These are phyloP conservation scores for Parauchenoglanis punctatus DNA, from an alignment of 2,797 vertebrate species.

Conservation along the genomic window DNA sequence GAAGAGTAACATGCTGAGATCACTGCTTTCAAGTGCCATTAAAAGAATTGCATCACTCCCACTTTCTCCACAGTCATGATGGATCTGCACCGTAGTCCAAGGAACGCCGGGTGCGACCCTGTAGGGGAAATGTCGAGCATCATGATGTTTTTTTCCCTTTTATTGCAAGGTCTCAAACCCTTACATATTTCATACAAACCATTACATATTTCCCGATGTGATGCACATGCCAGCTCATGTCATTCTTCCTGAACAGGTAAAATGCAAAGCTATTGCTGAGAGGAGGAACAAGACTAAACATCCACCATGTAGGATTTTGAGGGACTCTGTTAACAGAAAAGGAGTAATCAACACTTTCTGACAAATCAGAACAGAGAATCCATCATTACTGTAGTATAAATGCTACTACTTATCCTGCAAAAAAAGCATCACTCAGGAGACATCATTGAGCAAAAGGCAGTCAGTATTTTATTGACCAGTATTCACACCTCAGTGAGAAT, in stretches of 20 bases:
- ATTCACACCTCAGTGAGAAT: slow-evolving; percentile 57
- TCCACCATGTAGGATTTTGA: too few relatives aligned
- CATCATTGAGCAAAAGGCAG: slow-evolving; percentile 58
- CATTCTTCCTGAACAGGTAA: not conserved
- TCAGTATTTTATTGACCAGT: slow-evolving; percentile 60
- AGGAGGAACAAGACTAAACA: not conserved
- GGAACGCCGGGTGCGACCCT: not conserved
- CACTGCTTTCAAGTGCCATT: not conserved
- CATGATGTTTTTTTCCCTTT: not conserved
- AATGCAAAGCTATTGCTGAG: not conserved
- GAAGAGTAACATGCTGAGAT: not conserved
- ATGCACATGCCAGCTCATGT: not conserved
- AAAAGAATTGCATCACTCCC: not conserved
- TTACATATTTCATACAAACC: not conserved
- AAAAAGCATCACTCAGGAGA: slow-evolving; percentile 39
- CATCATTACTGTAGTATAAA: not conserved
- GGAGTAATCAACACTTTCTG: not conserved
- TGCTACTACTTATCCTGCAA: too few relatives aligned
- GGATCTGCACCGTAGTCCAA: too few relatives aligned
- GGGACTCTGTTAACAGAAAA: not conserved
- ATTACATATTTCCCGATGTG: not conserved
- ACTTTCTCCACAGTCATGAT: too few relatives aligned
- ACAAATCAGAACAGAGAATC: not conserved
- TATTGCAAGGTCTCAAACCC: not conserved
- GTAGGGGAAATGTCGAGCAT: not conserved